Conservation (phyloP, 2,797 vertebrate species). For the Podarcis siculus region DNA sequence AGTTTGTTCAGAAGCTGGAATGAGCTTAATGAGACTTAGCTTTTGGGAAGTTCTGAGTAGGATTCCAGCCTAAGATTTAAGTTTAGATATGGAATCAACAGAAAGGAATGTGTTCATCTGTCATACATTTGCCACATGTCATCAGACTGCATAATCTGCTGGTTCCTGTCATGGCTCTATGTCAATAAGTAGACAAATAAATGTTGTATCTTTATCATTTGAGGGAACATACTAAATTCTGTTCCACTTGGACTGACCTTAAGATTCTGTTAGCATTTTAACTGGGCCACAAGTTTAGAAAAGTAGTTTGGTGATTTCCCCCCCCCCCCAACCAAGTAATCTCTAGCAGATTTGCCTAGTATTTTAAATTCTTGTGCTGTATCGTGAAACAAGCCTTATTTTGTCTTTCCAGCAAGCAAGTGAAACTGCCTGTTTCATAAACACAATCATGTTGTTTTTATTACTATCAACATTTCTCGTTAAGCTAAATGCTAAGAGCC, state of each 20-base stretch:
- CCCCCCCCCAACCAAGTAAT: conserved; percentile 15
- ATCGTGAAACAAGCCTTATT: conserved; percentile 25
- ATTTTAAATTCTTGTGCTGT: conserved; percentile 22
- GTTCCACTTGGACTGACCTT: not conserved
- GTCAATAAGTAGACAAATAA: not conserved
- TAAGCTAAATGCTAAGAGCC: conserved; percentile 1
- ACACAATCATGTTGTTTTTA: conserved; percentile 35
- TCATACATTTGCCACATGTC: not conserved
- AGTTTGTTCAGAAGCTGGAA: not conserved
- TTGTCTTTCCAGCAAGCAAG: conserved; percentile 32
- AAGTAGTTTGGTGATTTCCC: not conserved
- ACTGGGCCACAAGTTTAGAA: not conserved
- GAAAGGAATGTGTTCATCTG: conserved; percentile 24
- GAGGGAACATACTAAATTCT: not conserved
- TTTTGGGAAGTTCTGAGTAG: not conserved
- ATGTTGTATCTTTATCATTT: not conserved
- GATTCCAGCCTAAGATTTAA: not conserved
- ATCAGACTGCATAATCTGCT: not conserved
- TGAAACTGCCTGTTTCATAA: conserved; percentile 39
- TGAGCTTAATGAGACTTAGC: not conserved
- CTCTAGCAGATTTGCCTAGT: conserved; percentile 20
- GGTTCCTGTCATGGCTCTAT: not conserved
- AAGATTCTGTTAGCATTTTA: not conserved
- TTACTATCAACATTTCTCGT: conserved; percentile 30
- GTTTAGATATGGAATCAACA: conserved; percentile 12